These are phyloP conservation scores for Aptenodytes forsteri DNA, from an alignment of 2,113 vertebrate genomes.

Conservation along the genomic window DNA sequence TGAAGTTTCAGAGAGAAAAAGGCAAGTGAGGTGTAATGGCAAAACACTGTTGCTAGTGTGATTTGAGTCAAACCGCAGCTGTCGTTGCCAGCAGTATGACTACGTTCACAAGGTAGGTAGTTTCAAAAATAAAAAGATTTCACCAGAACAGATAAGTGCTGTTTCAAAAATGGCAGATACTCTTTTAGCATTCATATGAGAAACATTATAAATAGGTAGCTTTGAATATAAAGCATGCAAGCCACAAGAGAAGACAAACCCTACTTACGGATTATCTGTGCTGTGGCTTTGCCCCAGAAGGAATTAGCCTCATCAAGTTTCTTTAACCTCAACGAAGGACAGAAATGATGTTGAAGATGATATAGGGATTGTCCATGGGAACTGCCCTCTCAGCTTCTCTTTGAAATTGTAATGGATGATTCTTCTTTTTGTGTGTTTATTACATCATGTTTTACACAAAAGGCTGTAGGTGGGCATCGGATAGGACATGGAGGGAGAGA, in stretches of 20 bases:
- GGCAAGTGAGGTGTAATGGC: not conserved
- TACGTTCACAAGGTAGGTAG: conserved; percentile 6
- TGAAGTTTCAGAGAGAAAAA: not conserved
- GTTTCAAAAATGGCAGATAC: conserved; percentile 33
- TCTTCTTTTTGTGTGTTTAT: not conserved
- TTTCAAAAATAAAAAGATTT: conserved; percentile 37
- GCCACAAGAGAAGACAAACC: not conserved
- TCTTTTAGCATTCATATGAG: conserved; percentile 28
- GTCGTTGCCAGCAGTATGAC: conserved; percentile 9
- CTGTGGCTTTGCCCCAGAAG: not conserved
- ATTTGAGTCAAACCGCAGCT: not conserved
- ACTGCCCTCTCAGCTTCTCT: not conserved
- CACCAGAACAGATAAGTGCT: conserved; percentile 23
- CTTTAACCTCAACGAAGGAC: not conserved
- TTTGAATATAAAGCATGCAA: conserved; percentile 23
- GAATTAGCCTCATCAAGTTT: not conserved
- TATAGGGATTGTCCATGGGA: not conserved
- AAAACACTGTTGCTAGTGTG: not conserved
- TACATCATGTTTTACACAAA: not conserved
- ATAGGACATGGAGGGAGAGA: not conserved
- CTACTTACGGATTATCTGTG: not conserved
- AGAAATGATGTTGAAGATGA: not conserved
- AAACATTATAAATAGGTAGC: conserved; percentile 15
- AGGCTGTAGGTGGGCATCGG: not conserved
- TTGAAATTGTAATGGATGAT: not conserved